phyloP scores from a whole-genome alignment of 2,797 vertebrate genomes.

The Monodelphis domestica region DNA sequence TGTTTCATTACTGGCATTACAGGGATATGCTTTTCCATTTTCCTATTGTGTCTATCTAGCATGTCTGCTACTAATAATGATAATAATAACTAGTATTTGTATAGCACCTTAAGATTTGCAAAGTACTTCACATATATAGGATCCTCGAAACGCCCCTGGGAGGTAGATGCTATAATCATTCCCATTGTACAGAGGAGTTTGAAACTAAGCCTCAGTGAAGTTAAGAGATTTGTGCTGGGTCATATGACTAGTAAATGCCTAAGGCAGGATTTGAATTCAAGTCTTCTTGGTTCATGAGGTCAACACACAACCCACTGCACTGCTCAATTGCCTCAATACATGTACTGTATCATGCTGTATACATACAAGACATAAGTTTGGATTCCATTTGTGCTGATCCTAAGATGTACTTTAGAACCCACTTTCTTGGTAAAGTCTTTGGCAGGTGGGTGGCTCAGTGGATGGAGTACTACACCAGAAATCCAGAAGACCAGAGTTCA shows the following conservation, averaged over 20 bases:
- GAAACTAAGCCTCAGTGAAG: not conserved
- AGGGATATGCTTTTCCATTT: not conserved
- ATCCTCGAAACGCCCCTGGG: not conserved
- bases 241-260: not conserved
- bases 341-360: not conserved
- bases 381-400: not conserved
- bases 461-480: not conserved
- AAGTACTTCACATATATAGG: not conserved
- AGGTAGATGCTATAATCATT: not conserved
- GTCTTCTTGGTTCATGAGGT: not conserved
- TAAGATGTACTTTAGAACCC: not conserved
- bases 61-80: not conserved
- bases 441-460: not conserved
- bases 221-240: not conserved
- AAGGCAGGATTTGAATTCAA: not conserved
- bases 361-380: not conserved
- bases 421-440: not conserved
- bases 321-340: not conserved
- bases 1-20: not conserved
- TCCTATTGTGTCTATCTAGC: not conserved
- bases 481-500: not conserved
- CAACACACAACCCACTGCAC: not conserved
- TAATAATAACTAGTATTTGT: not conserved
- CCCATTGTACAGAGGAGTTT: not conserved
- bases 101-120: not conserved